Percentiles rank a stretch among this genome's conserved stretches.
Evolutionary conservation across 2,797 vertebrate genomes (phyloP).

Genomic region (Arctocebus calabarensis): DNA sequence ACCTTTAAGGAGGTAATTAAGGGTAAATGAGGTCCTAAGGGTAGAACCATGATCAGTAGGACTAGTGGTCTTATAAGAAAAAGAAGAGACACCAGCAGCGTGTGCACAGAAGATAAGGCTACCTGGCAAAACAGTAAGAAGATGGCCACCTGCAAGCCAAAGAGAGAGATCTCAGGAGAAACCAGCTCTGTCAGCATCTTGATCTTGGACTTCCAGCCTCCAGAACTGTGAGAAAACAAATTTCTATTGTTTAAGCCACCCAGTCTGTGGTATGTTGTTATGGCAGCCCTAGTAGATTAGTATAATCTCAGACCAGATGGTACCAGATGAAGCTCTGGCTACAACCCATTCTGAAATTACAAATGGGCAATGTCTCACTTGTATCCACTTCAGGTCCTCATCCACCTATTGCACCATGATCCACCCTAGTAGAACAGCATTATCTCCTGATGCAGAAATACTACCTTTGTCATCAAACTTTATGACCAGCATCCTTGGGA

Average conservation of each 20-base stretch:
- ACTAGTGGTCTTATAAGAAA: background rate
- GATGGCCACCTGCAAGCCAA: background rate
- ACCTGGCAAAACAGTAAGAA: background rate
- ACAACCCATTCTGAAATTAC: conserved; percentile 94
- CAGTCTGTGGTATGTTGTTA: background rate
- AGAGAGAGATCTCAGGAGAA: conserved; percentile 2
- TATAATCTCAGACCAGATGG: conserved; percentile 89
- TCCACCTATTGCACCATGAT: conserved; percentile 96
- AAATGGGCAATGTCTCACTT: conserved; percentile 94
- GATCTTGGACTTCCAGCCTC: conserved; percentile 11
- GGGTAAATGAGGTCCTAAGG: background rate
- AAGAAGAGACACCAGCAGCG: background rate
- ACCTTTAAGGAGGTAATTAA: background rate
- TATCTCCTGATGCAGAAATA: conserved; percentile 85
- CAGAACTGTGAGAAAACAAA: background rate
- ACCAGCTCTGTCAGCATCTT: background rate
- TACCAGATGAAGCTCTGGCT: conserved; percentile 94
- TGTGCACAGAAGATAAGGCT: background rate
- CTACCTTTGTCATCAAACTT: conserved; percentile 93
- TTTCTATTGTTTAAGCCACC: background rate
- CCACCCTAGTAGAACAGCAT: conserved; percentile 86
- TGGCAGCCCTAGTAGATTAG: background rate
- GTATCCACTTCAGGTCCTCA: conserved; percentile 94
- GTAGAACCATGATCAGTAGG: background rate
- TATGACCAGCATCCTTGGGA: conserved; percentile 93